Percentiles rank a stretch among this genome's conserved stretches.
These are phyloP conservation scores for Thalpophila matura DNA, from an alignment of 2,888 invertebrate species.

Conservation along the genomic window DNA sequence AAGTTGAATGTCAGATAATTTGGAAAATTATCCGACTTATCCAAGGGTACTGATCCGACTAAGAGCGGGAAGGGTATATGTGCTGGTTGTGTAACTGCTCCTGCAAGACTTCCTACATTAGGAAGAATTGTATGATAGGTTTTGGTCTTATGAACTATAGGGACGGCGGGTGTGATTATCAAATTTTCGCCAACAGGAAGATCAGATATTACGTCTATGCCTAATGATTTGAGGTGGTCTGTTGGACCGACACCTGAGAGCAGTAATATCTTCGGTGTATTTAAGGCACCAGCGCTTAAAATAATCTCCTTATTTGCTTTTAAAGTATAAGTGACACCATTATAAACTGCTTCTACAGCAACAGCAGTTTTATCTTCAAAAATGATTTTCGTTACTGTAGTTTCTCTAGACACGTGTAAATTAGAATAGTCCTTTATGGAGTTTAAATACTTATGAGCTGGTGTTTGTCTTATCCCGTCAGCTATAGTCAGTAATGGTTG, in stretches of 20 bases:
- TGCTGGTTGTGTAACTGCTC: too few relatives aligned
- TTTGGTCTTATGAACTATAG: conserved; percentile 27
- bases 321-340: conserved; percentile 29
- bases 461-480: conserved; percentile 39
- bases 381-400: conserved; percentile 43
- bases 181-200: conserved; percentile 54
- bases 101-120: too few relatives aligned
- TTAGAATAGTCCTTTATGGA: conserved; percentile 35
- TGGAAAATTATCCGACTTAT: conserved; percentile 25
- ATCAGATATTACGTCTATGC: conserved; percentile 37
- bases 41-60: conserved; percentile 34
- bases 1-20: conserved; percentile 20
- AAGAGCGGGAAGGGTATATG: conserved; percentile 46
- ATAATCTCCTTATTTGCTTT: conserved; percentile 52
- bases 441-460: conserved; percentile 39
- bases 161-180: conserved; percentile 6
- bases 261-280: conserved; percentile 50
- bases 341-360: conserved; percentile 33
- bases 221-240: conserved; percentile 38
- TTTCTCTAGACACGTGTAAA: conserved; percentile 45
- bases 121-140: rapidly evolving
- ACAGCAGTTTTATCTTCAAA: conserved; percentile 38
- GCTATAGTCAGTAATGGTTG: conserved; percentile 35
- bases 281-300: conserved; percentile 46
- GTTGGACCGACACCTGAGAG: conserved; percentile 52